These are phyloP conservation scores for Uropetala carovei DNA, from an alignment of 2,888 invertebrate genomes.

Conservation along the genomic window DNA sequence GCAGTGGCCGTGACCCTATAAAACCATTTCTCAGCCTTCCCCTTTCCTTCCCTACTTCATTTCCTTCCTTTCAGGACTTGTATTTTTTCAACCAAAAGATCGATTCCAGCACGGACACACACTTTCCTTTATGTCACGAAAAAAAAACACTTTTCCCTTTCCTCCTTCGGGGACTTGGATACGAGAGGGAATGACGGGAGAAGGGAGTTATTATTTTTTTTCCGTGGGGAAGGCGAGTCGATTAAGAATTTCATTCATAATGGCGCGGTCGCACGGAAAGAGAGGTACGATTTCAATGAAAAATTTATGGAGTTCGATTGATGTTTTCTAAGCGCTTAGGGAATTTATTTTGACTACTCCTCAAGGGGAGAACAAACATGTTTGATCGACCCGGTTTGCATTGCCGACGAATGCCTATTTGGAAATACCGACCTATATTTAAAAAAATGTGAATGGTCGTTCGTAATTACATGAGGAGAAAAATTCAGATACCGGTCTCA, in stretches of 20 bases:
- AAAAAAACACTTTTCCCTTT: neutral
- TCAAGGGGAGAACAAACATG: neutral
- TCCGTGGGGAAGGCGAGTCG: neutral
- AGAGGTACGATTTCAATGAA: neutral
- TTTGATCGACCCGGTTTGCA: neutral
- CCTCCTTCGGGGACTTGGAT: neutral
- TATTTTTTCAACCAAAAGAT: neutral
- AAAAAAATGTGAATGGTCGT: too few species aligned
- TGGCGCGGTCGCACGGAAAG: neutral
- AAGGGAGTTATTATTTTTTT: neutral
- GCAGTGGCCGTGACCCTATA: slow-evolving; percentile 7
- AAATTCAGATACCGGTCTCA: too few species aligned
- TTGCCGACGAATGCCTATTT: too few species aligned
- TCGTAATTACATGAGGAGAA: too few species aligned
- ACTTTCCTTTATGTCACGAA: neutral
- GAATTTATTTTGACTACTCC: neutral
- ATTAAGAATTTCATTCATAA: slow-evolving; percentile 32
- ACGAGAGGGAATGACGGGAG: neutral
- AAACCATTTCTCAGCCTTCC: neutral
- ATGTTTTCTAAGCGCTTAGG: neutral
- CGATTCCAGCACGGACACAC: neutral
- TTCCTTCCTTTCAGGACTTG: neutral
- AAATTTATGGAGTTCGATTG: neutral
- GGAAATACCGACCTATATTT: too few species aligned
- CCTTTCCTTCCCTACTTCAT: neutral